Conservation (phyloP, 2,113 vertebrate genomes). For the Lasiurus cinereus region DNA sequence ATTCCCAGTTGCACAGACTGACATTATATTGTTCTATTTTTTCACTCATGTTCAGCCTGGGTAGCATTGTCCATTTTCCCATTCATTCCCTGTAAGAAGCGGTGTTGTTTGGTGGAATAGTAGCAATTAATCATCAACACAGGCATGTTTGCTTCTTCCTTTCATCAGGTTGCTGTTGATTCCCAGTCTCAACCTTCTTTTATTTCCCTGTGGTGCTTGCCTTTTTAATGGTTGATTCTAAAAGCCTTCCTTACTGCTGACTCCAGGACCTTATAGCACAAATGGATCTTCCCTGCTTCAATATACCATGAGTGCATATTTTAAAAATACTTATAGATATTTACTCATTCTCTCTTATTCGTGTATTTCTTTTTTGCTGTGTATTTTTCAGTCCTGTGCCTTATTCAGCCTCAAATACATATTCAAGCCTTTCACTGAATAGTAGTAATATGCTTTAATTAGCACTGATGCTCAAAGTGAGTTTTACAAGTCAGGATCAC, state of each 20-base stretch:
- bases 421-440: neutral
- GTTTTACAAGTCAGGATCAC: conserved; percentile 36
- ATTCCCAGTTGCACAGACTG: neutral
- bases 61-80: neutral
- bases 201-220: neutral
- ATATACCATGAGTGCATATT: neutral
- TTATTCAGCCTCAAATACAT: conserved; percentile 49
- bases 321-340: conserved; percentile 35
- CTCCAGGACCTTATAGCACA: neutral
- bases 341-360: conserved; percentile 35
- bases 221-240: conserved; percentile 47
- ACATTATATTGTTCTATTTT: neutral
- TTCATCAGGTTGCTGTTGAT: neutral
- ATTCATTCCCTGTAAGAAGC: neutral
- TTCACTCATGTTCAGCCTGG: neutral
- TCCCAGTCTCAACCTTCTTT: conserved; percentile 5
- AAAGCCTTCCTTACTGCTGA: conserved; percentile 53
- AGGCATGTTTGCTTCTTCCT: neutral
- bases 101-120: neutral
- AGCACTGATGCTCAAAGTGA: conserved; percentile 15
- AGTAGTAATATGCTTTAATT: conserved; percentile 19
- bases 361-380: conserved; percentile 18
- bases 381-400: conserved; percentile 13
- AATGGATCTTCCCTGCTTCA: conserved; percentile 35
- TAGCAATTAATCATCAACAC: neutral